Percentiles rank a stretch among this genome's conserved stretches.
Conservation (phyloP, 1,140 invertebrate species). For the Cydia strobilella region DNA sequence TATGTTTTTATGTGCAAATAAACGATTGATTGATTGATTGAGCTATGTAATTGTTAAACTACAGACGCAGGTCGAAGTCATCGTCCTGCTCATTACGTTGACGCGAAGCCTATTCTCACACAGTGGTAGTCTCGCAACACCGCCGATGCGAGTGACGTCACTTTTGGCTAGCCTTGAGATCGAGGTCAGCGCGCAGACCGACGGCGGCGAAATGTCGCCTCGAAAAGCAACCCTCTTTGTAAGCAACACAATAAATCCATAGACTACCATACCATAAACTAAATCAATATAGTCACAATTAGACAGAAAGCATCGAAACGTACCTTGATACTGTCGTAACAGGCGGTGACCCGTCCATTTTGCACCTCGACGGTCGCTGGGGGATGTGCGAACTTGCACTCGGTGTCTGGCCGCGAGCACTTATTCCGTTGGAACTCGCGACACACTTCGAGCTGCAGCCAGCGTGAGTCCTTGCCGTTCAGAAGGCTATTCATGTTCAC, state of each 20-base stretch:
- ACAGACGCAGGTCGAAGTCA: conserved; percentile 55
- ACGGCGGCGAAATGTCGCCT: conserved; percentile 65
- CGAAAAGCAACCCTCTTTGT: conserved; percentile 43
- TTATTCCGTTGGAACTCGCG: conserved; percentile 99
- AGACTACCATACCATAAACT: no score
- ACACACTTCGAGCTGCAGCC: conserved; percentile 99
- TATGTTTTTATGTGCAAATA: no score
- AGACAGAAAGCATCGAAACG: conserved; percentile 60
- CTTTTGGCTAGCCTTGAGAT: conserved; percentile 69
- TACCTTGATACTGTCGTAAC: conserved; percentile 99
- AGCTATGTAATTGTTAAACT: not conserved
- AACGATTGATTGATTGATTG: no score
- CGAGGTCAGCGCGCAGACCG: conserved; percentile 69
- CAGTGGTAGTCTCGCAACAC: conserved; percentile 60
- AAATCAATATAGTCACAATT: conserved; percentile 2
- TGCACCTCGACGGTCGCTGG: conserved; percentile 99
- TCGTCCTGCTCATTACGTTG: conserved; percentile 69
- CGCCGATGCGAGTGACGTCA: conserved; percentile 68
- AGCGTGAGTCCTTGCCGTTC: conserved; percentile 99
- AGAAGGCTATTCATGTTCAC: conserved; percentile 98
- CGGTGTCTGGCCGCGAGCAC: conserved; percentile 98
- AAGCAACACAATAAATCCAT: conserved; percentile 34
- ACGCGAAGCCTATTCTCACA: conserved; percentile 65
- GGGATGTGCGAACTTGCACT: conserved; percentile 99
- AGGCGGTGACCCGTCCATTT: conserved; percentile 99